These are phyloP conservation scores for Sphaerodactylus townsendi DNA, from an alignment of 2,113 vertebrate species.

Conservation along the genomic window DNA sequence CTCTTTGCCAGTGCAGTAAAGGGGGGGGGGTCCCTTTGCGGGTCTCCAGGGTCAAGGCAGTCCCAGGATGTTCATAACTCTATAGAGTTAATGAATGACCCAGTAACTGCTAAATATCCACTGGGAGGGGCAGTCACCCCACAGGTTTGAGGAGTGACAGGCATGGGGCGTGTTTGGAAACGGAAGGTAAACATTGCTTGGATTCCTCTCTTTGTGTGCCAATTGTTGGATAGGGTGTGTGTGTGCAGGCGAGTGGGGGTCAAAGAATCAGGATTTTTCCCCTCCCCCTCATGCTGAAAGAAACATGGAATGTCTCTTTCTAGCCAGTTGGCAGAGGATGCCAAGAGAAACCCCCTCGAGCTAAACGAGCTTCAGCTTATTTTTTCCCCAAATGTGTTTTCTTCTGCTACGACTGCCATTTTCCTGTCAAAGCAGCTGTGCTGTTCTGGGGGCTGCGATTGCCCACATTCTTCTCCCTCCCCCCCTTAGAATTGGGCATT, in stretches of 20 bases:
- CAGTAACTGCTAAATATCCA: neutral
- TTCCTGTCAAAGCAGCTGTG: neutral
- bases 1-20: neutral
- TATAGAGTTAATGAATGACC: too few species aligned
- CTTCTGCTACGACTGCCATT: neutral
- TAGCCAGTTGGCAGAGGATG: neutral
- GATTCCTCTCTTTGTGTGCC: neutral
- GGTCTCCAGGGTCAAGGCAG: neutral
- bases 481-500: neutral
- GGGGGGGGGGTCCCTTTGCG: neutral
- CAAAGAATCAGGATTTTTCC: neutral
- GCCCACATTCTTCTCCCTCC: neutral
- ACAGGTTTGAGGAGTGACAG: neutral
- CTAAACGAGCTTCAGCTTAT: neutral
- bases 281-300: neutral
- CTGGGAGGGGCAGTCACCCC: neutral
- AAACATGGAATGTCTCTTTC: neutral
- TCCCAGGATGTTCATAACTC: too few species aligned
- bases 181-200: neutral
- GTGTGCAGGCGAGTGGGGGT: neutral
- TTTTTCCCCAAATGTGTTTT: neutral
- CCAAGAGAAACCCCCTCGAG: neutral
- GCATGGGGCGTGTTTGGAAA: neutral
- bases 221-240: neutral
- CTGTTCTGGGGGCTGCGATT: neutral